Evolutionary conservation across 2,797 vertebrate genomes (phyloP).

Genomic region (Characodon lateralis): DNA sequence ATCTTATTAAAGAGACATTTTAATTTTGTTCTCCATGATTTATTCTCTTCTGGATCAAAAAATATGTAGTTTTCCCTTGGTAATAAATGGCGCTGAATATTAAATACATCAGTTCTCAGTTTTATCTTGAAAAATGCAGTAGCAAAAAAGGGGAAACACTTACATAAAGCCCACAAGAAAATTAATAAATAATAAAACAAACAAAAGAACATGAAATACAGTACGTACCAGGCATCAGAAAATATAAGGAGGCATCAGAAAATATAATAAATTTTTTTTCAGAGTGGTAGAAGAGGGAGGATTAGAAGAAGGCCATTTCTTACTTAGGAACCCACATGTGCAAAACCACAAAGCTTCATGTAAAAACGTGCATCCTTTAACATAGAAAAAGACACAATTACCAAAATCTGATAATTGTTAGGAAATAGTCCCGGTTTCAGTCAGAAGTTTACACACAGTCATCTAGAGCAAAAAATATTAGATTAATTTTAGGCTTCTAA

Average conservation of each 20-base stretch:
- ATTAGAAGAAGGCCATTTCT: conserved; percentile 72
- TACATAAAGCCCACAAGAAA: conserved; percentile 43
- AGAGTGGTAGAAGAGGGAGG: conserved; percentile 60
- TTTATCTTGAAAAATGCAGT: conserved; percentile 51
- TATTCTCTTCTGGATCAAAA: conserved; percentile 23
- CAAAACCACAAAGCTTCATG: conserved; percentile 80
- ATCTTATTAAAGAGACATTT: conserved; percentile 31
- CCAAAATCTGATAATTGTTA: conserved; percentile 43
- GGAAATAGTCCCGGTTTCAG: conserved; percentile 17
- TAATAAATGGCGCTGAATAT: conserved; percentile 54
- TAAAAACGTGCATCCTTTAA: conserved; percentile 74
- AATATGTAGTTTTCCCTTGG: conserved; percentile 34
- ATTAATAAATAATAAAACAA: conserved; percentile 13
- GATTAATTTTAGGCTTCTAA: not conserved
- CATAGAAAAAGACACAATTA: conserved; percentile 66
- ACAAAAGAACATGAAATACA: conserved; percentile 31
- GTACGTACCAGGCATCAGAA: conserved; percentile 55
- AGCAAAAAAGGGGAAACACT: conserved; percentile 68
- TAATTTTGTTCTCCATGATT: conserved; percentile 19
- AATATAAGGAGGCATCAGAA: conserved; percentile 54
- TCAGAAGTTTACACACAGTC: not conserved
- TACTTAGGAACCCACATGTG: conserved; percentile 79
- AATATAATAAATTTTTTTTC: conserved; percentile 53
- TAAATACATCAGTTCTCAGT: conserved; percentile 50
- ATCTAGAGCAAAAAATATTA: not conserved